phyloP scores from a whole-genome alignment of 2,797 vertebrate genomes.

The Masticophis lateralis region DNA sequence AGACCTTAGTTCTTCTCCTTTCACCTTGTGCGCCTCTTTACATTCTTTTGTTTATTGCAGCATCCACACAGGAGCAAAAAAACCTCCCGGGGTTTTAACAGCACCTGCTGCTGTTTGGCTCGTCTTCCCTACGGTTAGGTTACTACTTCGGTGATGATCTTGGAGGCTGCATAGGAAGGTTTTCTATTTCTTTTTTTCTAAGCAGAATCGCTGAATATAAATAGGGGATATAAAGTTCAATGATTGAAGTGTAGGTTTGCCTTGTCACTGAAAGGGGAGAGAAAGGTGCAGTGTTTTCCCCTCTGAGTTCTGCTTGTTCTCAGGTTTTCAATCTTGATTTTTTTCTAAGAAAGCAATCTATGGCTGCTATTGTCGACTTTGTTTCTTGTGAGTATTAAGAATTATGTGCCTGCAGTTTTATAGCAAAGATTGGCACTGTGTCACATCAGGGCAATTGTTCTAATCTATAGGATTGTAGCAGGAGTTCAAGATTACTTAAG shows the following conservation, averaged over 20 bases:
- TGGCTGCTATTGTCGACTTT: not conserved
- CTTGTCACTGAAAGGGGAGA: not conserved
- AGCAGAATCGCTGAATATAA: not conserved
- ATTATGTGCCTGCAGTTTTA: not conserved
- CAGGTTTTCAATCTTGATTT: conserved; percentile 2
- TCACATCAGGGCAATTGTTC: not conserved
- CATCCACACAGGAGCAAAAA: conserved; percentile 23
- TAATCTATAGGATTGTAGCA: not conserved
- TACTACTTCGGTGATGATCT: conserved; percentile 11
- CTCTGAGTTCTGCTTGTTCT: not conserved
- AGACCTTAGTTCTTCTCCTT: not conserved
- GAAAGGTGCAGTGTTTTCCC: not conserved
- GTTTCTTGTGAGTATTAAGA: not conserved
- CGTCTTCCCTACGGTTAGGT: not conserved
- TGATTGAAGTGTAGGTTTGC: conserved; percentile 6
- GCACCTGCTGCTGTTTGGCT: not conserved
- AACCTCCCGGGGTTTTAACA: conserved; percentile 33
- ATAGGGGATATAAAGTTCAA: not conserved
- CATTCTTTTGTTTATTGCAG: conserved; percentile 51
- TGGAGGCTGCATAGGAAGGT: conserved; percentile 13
- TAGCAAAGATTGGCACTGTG: not conserved
- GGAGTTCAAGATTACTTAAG: not conserved
- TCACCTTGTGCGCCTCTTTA: conserved; percentile 17
- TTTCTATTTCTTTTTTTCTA: not conserved
- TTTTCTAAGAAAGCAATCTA: conserved; percentile 35